These are phyloP conservation scores for Albula glossodonta DNA, from an alignment of 2,113 vertebrate species.

Conservation along the genomic window DNA sequence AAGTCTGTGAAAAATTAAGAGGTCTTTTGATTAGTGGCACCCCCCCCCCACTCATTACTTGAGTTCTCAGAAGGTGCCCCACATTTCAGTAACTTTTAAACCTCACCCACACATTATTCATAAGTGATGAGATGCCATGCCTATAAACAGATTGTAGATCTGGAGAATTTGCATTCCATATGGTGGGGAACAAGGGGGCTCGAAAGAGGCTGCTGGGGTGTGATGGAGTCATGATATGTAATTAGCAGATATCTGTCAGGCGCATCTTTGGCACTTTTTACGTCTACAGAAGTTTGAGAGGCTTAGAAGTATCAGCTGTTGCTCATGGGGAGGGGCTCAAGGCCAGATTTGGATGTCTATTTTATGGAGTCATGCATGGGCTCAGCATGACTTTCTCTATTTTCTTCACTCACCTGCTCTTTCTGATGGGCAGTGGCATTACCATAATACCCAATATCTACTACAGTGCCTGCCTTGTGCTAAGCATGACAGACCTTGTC, in stretches of 20 bases:
- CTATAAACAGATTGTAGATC: background rate
- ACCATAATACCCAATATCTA: background rate
- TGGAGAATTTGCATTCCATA: background rate
- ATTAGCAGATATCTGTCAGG: constrained; percentile 11
- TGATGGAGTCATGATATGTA: constrained; percentile 16
- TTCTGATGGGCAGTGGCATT: background rate
- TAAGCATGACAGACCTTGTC: too few relatives aligned
- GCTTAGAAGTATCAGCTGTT: background rate
- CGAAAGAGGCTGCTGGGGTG: constrained; percentile 7
- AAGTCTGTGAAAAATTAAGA: constrained; percentile 23
- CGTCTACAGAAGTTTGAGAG: constrained; percentile 3
- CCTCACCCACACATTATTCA: constrained; percentile 16
- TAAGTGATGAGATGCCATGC: background rate
- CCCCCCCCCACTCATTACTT: background rate
- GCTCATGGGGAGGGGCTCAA: background rate
- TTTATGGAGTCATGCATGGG: background rate
- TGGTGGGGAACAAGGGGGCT: background rate
- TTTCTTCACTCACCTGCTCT: background rate
- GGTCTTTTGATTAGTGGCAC: constrained; percentile 9
- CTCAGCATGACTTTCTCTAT: background rate
- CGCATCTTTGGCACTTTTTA: background rate
- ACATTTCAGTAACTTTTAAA: background rate
- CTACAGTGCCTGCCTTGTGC: background rate
- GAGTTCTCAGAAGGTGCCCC: background rate
- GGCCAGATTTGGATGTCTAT: background rate